Percentiles rank a stretch among this genome's conserved stretches.
Conservation (phyloP, 1,140 invertebrate genomes). For the Dreissena rostriformis region DNA sequence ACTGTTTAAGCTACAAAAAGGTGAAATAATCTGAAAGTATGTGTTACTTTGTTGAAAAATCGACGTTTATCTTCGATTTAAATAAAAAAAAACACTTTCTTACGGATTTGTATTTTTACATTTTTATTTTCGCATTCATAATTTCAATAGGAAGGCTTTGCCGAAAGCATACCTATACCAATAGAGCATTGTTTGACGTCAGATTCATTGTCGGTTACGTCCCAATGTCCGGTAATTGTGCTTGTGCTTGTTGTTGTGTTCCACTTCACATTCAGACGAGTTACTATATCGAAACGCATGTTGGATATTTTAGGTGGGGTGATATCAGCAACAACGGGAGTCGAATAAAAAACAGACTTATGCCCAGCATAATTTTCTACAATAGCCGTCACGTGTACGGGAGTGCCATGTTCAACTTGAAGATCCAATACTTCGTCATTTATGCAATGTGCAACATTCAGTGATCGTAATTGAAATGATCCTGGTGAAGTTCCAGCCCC, state of each 20-base stretch:
- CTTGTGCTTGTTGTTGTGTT: not conserved
- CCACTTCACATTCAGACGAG: constrained; percentile 1
- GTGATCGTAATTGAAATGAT: constrained; percentile 48
- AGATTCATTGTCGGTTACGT: constrained; percentile 45
- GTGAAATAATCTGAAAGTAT: too few relatives aligned
- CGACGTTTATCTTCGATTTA: too few relatives aligned
- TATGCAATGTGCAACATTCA: constrained; percentile 8
- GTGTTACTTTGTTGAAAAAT: too few relatives aligned
- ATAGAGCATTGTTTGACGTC: constrained; percentile 40
- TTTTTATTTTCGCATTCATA: too few relatives aligned
- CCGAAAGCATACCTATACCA: constrained; percentile 15
- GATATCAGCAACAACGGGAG: constrained; percentile 37
- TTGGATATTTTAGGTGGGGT: constrained; percentile 32
- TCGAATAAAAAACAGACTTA: constrained; percentile 30
- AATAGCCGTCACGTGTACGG: constrained; percentile 39
- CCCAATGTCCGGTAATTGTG: constrained; percentile 25
- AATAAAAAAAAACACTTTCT: too few relatives aligned
- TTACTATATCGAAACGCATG: not conserved
- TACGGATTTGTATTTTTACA: too few relatives aligned
- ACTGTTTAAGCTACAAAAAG: too few relatives aligned
- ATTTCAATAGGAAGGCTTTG: too few relatives aligned
- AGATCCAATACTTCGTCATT: constrained; percentile 24
- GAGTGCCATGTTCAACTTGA: constrained; percentile 38
- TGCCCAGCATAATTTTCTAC: constrained; percentile 55
- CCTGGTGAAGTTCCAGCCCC: constrained; percentile 54